These are phyloP conservation scores for Pristionchus maxplancki DNA, from an alignment of 2,888 invertebrate species.

Conservation along the genomic window DNA sequence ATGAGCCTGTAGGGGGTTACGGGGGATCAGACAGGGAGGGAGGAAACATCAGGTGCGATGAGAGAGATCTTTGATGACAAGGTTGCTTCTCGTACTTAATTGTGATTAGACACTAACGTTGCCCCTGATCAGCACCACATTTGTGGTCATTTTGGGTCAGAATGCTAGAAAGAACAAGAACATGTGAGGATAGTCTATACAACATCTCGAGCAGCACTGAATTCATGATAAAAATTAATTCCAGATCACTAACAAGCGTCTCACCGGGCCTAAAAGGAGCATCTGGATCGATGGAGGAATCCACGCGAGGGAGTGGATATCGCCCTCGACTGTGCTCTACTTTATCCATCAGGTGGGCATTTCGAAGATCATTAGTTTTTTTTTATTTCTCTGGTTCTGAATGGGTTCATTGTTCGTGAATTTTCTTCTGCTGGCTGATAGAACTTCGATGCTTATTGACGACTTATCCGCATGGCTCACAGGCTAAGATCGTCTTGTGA, in stretches of 20 bases:
- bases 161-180: too few species aligned
- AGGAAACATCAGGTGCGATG: background rate
- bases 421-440: too few species aligned
- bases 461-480: too few species aligned
- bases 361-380: too few species aligned
- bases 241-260: constrained; percentile 67
- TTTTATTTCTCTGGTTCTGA: too few species aligned
- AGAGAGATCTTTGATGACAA: background rate
- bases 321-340: constrained; percentile 75
- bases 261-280: constrained; percentile 58
- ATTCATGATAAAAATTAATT: constrained; percentile 1
- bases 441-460: too few species aligned
- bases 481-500: too few species aligned
- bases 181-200: background rate
- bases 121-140: too few species aligned
- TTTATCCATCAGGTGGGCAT: constrained; percentile 71
- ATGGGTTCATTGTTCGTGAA: too few species aligned
- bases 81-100: too few species aligned
- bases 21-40: background rate
- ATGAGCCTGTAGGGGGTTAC: background rate
- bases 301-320: constrained; percentile 72
- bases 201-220: background rate
- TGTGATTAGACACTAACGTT: too few species aligned
- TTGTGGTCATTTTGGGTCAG: too few species aligned
- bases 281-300: constrained; percentile 74